Evolutionary conservation across 1,140 invertebrate species (phyloP), one percentile per base, ranked within the genome.

Genomic region (Zaprionus lachaisei): DNA sequence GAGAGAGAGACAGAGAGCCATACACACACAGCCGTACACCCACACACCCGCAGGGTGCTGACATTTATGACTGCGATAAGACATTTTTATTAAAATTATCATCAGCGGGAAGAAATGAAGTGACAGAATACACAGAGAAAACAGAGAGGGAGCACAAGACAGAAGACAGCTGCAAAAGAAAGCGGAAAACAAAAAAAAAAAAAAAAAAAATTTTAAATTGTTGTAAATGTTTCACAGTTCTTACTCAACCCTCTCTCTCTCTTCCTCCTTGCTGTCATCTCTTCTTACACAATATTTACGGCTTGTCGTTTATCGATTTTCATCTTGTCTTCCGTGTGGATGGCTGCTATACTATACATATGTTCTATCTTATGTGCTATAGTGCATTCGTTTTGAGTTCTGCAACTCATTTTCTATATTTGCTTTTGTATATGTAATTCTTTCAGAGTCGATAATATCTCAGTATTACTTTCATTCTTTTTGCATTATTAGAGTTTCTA

Each of bases 31-130:
- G n/a, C n/a, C n/a, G 17, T 26, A 26, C 22, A 69, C 24, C 14
- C 26, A 24, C 57, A 63, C 54, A 62, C 55, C 47, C 64, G 28
- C 28, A 67, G 55, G 81, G 80, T 82, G 75, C 72, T 78, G 80
- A 74, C 80, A 81, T 82, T 81, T 79, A 82, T 82, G 70, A 71
- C 61, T 71, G 41, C 64, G 81, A 76, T 76, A 83, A 80, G 69
- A 24, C 69, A 62, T 61, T 77, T 81, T 81, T 72, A 68, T 64
- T 77, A 61, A 71, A 83, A 70, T 70, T 62, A 81, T 58, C 41
- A 57, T 49, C 60, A 44, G 34, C 14, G 22, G 38, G 15, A 44
- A 64, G 31, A 77, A 70, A 67, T 26, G 44, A 71, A 71, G 54
- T 64, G 61, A 56, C 60, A 71, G 24, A 28, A 70, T 28, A 49